Evolutionary conservation across 2,797 vertebrate genomes (phyloP).

Genomic region (Phylloscopus collybita): DNA sequence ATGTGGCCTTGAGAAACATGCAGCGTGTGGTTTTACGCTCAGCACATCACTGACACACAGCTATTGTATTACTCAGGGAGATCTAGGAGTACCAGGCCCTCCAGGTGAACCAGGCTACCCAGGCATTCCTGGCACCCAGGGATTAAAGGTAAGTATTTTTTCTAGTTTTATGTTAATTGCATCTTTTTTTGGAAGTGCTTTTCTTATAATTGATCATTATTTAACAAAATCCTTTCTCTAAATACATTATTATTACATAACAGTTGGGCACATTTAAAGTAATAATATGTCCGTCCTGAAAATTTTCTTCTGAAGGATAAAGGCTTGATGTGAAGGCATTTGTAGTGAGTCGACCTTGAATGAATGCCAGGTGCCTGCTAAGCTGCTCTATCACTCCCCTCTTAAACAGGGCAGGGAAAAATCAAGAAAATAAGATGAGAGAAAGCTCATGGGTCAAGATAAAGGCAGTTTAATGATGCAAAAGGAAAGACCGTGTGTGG

Average conservation of each 20-base stretch:
- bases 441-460: background rate
- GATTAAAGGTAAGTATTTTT: slow-evolving; percentile 83
- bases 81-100: slow-evolving; percentile 80
- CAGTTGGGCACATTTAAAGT: background rate
- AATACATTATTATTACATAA: background rate
- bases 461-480: background rate
- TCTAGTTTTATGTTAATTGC: background rate
- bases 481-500: background rate
- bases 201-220: background rate
- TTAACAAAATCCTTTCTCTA: background rate
- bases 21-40: background rate
- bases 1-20: background rate
- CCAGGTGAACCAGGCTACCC: slow-evolving; percentile 88
- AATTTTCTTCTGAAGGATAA: background rate
- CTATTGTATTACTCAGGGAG: slow-evolving; percentile 82
- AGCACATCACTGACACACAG: background rate
- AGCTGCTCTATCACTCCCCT: background rate
- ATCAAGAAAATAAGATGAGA: background rate
- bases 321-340: background rate
- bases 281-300: background rate
- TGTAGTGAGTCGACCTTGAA: background rate
- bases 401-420: background rate
- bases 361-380: background rate
- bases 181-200: background rate
- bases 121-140: slow-evolving; percentile 87